phyloP scores from a whole-genome alignment of 2,113 vertebrate genomes.

The Barbus barbus region DNA sequence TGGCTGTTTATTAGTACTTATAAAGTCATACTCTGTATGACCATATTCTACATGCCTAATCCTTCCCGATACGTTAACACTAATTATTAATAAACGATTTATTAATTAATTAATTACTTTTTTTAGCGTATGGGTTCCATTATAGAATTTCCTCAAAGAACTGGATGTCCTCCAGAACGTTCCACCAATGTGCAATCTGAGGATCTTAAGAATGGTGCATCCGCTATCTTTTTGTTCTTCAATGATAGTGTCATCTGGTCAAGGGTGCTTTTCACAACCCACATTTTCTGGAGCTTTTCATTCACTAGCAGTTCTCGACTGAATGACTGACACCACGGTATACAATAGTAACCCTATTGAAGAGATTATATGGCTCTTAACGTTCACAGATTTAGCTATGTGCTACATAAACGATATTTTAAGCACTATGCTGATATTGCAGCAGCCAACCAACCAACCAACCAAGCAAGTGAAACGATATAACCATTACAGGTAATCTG shows the following conservation, averaged over 20 bases:
- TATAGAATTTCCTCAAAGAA: background rate
- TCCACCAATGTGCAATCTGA: background rate
- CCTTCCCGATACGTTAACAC: no score
- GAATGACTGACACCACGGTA: background rate
- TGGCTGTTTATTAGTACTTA: no score
- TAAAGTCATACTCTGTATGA: no score
- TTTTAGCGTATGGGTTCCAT: background rate
- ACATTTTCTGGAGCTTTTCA: background rate
- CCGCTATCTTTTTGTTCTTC: background rate
- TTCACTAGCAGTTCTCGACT: background rate
- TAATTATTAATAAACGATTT: no score
- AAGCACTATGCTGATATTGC: background rate
- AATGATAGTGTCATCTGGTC: background rate
- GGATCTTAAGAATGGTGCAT: background rate
- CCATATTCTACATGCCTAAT: no score
- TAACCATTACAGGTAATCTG: background rate
- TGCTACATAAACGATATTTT: background rate
- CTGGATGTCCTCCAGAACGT: background rate
- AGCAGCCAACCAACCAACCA: no score
- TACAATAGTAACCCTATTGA: background rate
- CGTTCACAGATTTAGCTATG: background rate
- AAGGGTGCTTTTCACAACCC: background rate
- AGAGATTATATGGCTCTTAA: background rate
- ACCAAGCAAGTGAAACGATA: background rate
- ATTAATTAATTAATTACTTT: no score